Evolutionary conservation across 2,888 invertebrate genomes (phyloP).

Genomic region (Lithosia quadra): DNA sequence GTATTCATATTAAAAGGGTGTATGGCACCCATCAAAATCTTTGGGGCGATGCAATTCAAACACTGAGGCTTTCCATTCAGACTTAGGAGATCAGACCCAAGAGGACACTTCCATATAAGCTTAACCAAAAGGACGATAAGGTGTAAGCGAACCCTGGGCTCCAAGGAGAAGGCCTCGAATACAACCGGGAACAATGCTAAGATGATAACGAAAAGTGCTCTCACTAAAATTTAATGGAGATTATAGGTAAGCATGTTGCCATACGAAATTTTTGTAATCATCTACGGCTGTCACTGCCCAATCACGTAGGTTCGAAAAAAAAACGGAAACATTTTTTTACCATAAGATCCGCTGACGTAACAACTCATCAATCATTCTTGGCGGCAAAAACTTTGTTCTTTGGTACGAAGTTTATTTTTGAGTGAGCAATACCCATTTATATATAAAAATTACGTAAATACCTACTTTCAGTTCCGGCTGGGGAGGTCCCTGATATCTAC

Average conservation of each 20-base stretch:
- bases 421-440: background rate
- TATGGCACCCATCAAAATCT: too few species aligned
- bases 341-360: background rate
- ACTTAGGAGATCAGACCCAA: too few species aligned
- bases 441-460: conserved; percentile 5
- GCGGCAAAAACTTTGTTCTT: background rate
- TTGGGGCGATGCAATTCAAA: too few species aligned
- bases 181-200: too few species aligned
- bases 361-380: conserved; percentile 13
- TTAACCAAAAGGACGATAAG: too few species aligned
- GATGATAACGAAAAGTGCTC: too few species aligned
- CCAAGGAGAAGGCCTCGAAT: too few species aligned
- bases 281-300: background rate
- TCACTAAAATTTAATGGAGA: too few species aligned
- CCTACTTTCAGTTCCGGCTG: conserved; percentile 5
- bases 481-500: background rate
- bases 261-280: background rate
- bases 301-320: background rate
- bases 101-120: too few species aligned
- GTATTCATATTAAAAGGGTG: background rate
- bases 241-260: background rate
- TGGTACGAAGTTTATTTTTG: background rate
- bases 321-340: background rate
- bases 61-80: too few species aligned
- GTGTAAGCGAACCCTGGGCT: too few species aligned